These are phyloP conservation scores for Drosophila arizonae DNA, from an alignment of 1,140 invertebrate species.

Conservation along the genomic window DNA sequence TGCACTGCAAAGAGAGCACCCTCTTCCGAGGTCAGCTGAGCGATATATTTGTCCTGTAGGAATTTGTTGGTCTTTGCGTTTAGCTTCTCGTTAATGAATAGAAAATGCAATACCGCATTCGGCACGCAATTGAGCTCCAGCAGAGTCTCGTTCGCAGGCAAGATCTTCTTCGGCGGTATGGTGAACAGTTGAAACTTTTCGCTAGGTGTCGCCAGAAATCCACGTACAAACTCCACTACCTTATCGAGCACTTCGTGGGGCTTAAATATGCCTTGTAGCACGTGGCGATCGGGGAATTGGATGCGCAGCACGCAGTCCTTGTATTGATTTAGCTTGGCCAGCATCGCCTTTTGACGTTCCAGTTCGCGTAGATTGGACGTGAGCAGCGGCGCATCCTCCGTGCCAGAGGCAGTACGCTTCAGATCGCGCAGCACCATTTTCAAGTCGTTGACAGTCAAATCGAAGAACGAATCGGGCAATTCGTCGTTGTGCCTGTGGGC, in stretches of 20 bases:
- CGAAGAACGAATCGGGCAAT: slow-evolving; percentile 92
- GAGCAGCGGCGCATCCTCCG: slow-evolving; percentile 87
- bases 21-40: slow-evolving; percentile 65
- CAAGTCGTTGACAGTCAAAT: slow-evolving; percentile 90
- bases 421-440: slow-evolving; percentile 88
- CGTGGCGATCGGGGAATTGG: slow-evolving; percentile 91
- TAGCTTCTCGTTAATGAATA: slow-evolving; percentile 75
- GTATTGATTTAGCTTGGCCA: slow-evolving; percentile 87
- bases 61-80: slow-evolving; percentile 45
- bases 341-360: slow-evolving; percentile 85
- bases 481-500: slow-evolving; percentile 85
- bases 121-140: slow-evolving; percentile 89
- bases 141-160: slow-evolving; percentile 85
- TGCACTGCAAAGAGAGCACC: slow-evolving; percentile 68
- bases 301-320: slow-evolving; percentile 89
- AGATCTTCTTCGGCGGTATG: slow-evolving; percentile 88
- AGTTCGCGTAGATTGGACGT: slow-evolving; percentile 86
- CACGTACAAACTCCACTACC: slow-evolving; percentile 88
- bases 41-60: slow-evolving; percentile 54
- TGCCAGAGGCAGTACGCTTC: slow-evolving; percentile 85
- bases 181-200: slow-evolving; percentile 89
- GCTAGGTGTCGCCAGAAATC: slow-evolving; percentile 85
- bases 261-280: slow-evolving; percentile 91
- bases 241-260: slow-evolving; percentile 87
- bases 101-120: slow-evolving; percentile 89